Evolutionary conservation across 1,140 invertebrate genomes (phyloP).

Genomic region (Heliconius hermathena): DNA sequence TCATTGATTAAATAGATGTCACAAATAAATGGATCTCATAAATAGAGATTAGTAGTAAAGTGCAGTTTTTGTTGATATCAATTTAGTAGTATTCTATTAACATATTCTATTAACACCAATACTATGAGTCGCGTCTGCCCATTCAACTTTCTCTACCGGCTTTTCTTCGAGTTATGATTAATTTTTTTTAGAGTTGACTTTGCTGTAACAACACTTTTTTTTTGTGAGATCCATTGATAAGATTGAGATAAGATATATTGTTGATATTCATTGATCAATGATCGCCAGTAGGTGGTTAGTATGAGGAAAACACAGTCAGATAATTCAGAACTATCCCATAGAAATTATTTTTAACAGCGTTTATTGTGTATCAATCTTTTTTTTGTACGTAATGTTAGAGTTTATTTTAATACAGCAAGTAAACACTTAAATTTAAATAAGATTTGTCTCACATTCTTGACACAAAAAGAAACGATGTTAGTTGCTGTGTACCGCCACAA

Average conservation of each 20-base stretch:
- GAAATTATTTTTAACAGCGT: neutral
- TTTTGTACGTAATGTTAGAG: too few relatives aligned
- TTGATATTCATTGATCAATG: neutral
- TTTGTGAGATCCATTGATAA: neutral
- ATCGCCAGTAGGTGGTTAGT: neutral
- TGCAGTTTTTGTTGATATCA: conserved; percentile 39
- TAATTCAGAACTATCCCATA: neutral
- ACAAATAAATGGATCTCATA: neutral
- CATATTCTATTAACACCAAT: conserved; percentile 67
- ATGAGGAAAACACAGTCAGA: neutral
- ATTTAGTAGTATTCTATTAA: conserved; percentile 50
- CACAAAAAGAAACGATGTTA: too few relatives aligned
- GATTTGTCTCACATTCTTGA: too few relatives aligned
- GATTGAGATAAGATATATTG: neutral
- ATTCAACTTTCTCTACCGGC: conserved; percentile 37
- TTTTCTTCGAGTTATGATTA: conserved; percentile 26
- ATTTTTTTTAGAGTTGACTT: neutral
- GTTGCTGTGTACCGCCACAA: too few relatives aligned
- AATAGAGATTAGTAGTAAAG: conserved; percentile 15
- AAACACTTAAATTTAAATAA: too few relatives aligned
- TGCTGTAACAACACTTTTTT: conserved; percentile 17
- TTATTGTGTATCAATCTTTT: too few relatives aligned
- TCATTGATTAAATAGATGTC: neutral
- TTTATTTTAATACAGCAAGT: too few relatives aligned
- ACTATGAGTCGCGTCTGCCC: conserved; percentile 38